A percentile compares a stretch with the other conserved stretches of the same genome.
These are phyloP conservation scores for Falco biarmicus DNA, from an alignment of 2,797 vertebrate genomes.

Conservation along the genomic window DNA sequence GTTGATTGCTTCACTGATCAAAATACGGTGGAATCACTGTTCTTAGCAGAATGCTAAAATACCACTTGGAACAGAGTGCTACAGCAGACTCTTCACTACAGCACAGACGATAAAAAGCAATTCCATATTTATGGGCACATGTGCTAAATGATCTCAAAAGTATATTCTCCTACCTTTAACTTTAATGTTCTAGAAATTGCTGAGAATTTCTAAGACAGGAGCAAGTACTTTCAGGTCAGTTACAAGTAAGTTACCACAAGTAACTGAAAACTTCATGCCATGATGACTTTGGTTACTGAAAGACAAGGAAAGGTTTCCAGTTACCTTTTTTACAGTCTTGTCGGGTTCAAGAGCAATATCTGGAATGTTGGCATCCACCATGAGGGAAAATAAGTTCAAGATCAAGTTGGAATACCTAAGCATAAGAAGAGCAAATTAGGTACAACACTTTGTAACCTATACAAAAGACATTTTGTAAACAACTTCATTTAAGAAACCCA, in stretches of 20 bases:
- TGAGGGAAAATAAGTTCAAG: slow-evolving; percentile 97
- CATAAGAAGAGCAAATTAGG: slow-evolving; percentile 8
- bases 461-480: not conserved
- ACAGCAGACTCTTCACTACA: not conserved
- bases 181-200: not conserved
- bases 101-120: not conserved
- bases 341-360: slow-evolving; percentile 98
- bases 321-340: slow-evolving; percentile 98
- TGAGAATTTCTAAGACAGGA: not conserved
- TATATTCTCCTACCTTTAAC: not conserved
- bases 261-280: not conserved
- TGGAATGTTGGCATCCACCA: slow-evolving; percentile 99
- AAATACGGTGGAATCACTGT: not conserved
- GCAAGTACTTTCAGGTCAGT: not conserved
- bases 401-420: slow-evolving; percentile 97
- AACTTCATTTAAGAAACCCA: not conserved
- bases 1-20: not conserved
- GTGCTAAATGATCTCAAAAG: not conserved
- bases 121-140: not conserved
- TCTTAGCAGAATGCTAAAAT: not conserved
- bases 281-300: not conserved
- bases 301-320: not conserved
- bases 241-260: not conserved
- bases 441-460: not conserved
- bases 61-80: not conserved